Conservation (phyloP, 2,797 vertebrate genomes). For the Sebastes taczanowskii region DNA sequence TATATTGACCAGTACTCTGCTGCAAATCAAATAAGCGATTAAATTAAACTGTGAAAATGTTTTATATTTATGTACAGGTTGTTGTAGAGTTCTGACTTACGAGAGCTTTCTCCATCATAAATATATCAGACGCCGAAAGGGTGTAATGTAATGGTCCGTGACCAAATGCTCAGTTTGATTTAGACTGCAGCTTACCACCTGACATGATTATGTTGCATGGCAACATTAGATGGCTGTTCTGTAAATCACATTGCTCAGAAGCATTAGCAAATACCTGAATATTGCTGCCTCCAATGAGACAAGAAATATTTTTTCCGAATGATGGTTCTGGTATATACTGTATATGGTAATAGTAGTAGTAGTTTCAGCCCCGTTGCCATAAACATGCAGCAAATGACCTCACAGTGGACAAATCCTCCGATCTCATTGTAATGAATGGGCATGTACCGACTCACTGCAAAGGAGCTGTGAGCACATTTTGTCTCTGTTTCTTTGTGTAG, state of each 20-base stretch:
- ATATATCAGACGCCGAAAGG: neutral
- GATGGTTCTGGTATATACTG: too few species aligned
- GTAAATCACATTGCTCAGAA: neutral
- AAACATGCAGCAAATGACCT: neutral
- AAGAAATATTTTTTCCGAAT: neutral
- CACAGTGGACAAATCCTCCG: neutral
- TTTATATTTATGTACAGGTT: neutral
- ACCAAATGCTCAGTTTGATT: neutral
- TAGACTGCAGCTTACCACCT: neutral
- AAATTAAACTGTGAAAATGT: neutral
- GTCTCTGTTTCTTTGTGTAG: neutral
- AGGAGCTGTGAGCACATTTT: slow-evolving; percentile 13
- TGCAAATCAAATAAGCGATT: neutral
- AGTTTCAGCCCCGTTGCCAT: neutral
- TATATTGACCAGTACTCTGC: neutral
- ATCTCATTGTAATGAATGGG: neutral
- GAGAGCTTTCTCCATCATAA: neutral
- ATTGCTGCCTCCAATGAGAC: neutral
- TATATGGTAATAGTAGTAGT: too few species aligned
- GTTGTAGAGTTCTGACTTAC: neutral
- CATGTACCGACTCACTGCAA: neutral
- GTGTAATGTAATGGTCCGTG: neutral
- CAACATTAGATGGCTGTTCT: neutral
- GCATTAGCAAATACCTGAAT: neutral
- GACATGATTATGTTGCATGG: neutral